Percentiles rank a stretch among this genome's conserved stretches.
Evolutionary conservation across 30 jellyfish, hydroid and myxozoan species (phyloP).

Genomic region (Aurelia sp.): DNA sequence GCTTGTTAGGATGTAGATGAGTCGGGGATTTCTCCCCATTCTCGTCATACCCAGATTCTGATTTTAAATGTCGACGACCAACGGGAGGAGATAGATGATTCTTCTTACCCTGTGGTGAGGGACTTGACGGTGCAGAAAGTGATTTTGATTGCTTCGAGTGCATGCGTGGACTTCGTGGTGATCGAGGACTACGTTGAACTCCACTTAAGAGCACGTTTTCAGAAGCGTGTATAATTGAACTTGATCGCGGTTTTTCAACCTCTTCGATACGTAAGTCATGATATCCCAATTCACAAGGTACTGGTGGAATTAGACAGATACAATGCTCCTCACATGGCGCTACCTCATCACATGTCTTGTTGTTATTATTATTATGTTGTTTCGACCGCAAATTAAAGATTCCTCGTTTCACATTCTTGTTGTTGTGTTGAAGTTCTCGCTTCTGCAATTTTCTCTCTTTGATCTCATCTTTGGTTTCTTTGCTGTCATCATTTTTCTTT

Average conservation of each 20-base stretch:
- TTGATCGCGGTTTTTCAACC: slow-evolving; percentile 62
- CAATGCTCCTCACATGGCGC: slow-evolving; percentile 12
- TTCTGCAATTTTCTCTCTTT: slow-evolving; percentile 47
- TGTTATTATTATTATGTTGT: slow-evolving; percentile 25
- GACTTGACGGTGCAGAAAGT: slow-evolving; percentile 51
- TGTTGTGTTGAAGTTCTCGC: slow-evolving; percentile 35
- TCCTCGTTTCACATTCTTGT: slow-evolving; percentile 51
- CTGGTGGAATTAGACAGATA: slow-evolving; percentile 55
- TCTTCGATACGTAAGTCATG: slow-evolving; percentile 61
- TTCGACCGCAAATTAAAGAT: slow-evolving; percentile 56
- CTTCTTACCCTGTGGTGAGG: slow-evolving; percentile 9
- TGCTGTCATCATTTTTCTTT: slow-evolving; percentile 41
- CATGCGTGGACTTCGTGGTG: slow-evolving; percentile 56
- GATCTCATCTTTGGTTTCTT: slow-evolving; percentile 34
- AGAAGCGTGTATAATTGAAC: slow-evolving; percentile 54
- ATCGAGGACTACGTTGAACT: slow-evolving; percentile 40
- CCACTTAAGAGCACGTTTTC: slow-evolving; percentile 52
- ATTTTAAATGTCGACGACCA: slow-evolving; percentile 9
- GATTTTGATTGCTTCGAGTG: slow-evolving; percentile 1
- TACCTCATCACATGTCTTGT: neutral
- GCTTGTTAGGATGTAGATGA: slow-evolving; percentile 9
- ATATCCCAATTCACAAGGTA: slow-evolving; percentile 57
- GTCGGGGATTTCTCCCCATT: slow-evolving; percentile 57
- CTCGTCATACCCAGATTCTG: slow-evolving; percentile 39
- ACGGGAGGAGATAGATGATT: slow-evolving; percentile 21